Evolutionary conservation across 2,797 vertebrate genomes (phyloP).

Genomic region (Cossypha polioptera): DNA sequence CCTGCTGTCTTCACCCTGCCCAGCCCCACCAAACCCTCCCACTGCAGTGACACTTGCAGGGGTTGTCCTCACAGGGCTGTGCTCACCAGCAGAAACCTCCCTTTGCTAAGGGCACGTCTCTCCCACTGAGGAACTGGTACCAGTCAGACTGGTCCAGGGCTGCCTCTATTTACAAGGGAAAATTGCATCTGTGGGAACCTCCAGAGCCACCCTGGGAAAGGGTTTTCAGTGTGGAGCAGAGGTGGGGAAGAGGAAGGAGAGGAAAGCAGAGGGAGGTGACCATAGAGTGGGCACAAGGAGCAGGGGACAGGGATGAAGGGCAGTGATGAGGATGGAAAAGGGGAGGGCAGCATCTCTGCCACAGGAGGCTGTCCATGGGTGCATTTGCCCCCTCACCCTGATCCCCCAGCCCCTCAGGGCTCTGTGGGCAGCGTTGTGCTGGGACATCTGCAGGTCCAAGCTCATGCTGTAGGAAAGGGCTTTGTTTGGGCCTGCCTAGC

Average conservation of each 20-base stretch:
- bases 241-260: neutral
- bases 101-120: neutral
- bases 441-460: neutral
- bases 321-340: neutral
- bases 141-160: rapidly evolving
- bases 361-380: rapidly evolving
- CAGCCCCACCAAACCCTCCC: neutral
- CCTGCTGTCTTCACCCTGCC: neutral
- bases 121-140: neutral
- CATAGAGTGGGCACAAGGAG: rapidly evolving
- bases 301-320: neutral
- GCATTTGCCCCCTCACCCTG: neutral
- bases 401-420: rapidly evolving
- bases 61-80: neutral
- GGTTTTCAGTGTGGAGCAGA: rapidly evolving
- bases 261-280: neutral
- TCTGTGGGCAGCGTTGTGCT: rapidly evolving
- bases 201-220: neutral
- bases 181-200: neutral
- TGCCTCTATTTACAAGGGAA: too few species aligned
- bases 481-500: neutral
- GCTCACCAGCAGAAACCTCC: neutral
- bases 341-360: neutral
- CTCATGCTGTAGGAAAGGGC: rapidly evolving
- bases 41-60: rapidly evolving